Base-by-base conservation (phyloP, 2,888 invertebrate genomes). In the Trissonchulus latispiculum region DNA sequence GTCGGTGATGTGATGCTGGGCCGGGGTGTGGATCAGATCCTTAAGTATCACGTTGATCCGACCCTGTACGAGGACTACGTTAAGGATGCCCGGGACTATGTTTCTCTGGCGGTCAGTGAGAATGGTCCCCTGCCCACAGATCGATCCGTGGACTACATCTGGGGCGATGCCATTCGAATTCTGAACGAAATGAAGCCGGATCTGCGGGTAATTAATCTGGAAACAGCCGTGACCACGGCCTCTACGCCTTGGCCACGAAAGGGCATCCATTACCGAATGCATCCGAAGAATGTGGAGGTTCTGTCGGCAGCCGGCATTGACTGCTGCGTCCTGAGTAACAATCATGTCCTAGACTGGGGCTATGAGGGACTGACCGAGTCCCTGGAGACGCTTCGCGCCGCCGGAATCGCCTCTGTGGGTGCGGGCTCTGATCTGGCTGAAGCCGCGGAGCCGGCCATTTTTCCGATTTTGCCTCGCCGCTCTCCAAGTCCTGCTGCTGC, bases 1-100 rank as follows among this genome's bases (percentile, higher is more conserved):
- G 70, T 70, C 62, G 77, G 77, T n/a, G 77, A 77, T 70, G 77
- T 77, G 32, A 77, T 77, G 77, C 59, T 77, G n/a, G 77, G 74
- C 2, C 71, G 77, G 18, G 77, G 77, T 23, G 66, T 77, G n/a
- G 77, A 77, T 72, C 75, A 75, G 74, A 76, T 76, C n/a, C 71
- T 75, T 29, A 33, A 64, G 28, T 59, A 76, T 36, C 73, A 73
- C 33, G 75, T 75, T 36, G 70, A 76, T 61, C 77, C 77, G 1
- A 72, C 59, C 29, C 61, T 77, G 36, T 74, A 76, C 61, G 77
- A 77, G 72, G 76, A 62, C 31, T 75, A 71, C 59, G 64, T 75
- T 1, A 75, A 33, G 28, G 71, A 75, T 33, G 74, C 75, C 8
- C 66, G 71, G n/a, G 76, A 73, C 32, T 77, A 77, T 61, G 77